Evolutionary conservation across 2,888 invertebrate species (phyloP).

Genomic region (Apamea crenata): DNA sequence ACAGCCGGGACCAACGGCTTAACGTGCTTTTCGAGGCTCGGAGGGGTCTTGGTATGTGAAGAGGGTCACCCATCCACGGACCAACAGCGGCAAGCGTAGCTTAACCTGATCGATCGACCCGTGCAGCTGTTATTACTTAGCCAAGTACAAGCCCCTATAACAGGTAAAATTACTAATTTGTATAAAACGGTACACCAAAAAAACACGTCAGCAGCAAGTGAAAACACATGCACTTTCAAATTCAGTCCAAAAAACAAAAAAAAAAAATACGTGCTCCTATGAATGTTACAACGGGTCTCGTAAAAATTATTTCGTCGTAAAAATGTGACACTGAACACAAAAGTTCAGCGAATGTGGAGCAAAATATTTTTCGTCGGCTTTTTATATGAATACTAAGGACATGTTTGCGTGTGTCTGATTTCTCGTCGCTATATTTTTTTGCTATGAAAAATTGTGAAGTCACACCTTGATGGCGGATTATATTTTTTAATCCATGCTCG

Average conservation of each 20-base stretch:
- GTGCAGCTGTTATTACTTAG: too few species aligned
- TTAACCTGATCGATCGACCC: too few species aligned
- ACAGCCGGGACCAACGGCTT: too few species aligned
- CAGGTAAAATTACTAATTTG: background rate
- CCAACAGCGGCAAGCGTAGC: too few species aligned
- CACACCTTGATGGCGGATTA: conserved; percentile 30
- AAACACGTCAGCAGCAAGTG: conserved; percentile 11
- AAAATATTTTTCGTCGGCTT: conserved; percentile 49
- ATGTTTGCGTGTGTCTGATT: conserved; percentile 53
- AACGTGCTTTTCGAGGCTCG: too few species aligned
- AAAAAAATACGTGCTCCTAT: conserved; percentile 6
- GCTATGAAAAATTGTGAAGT: conserved; percentile 20
- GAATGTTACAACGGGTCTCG: conserved; percentile 37
- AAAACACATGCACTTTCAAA: conserved; percentile 43
- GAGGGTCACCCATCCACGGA: too few species aligned
- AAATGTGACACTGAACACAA: conserved; percentile 59
- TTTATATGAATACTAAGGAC: conserved; percentile 46
- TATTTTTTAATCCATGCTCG: conserved; percentile 24
- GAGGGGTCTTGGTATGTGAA: too few species aligned
- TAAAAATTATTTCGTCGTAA: conserved; percentile 56
- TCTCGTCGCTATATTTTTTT: conserved; percentile 39
- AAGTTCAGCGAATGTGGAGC: conserved; percentile 44
- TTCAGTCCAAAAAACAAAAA: conserved; percentile 16
- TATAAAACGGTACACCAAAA: background rate
- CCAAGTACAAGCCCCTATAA: too few species aligned